These are phyloP conservation scores for Alouatta palliata DNA, from an alignment of 2,113 vertebrate species.

Conservation along the genomic window DNA sequence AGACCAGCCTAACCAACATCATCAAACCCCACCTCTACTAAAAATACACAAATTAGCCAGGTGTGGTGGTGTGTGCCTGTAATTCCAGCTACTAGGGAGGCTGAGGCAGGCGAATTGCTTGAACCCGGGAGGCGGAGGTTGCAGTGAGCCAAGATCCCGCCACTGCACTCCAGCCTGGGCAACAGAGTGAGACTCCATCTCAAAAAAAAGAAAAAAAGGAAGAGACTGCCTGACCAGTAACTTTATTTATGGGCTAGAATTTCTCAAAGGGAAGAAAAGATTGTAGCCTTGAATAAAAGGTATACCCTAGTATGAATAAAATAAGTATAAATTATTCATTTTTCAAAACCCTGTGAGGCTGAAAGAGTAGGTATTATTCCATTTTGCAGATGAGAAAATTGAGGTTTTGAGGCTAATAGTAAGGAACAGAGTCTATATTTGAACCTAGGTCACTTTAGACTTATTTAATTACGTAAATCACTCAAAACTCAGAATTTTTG, in stretches of 20 bases:
- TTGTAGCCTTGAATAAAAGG: constrained; percentile 8
- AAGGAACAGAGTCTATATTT: background rate
- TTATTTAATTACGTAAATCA: background rate
- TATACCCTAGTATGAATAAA: background rate
- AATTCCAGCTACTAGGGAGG: no score
- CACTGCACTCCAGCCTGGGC: no score
- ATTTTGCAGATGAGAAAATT: background rate
- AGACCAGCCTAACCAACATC: no score
- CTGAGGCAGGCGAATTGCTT: no score
- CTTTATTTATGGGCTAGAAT: background rate
- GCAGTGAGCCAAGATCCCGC: no score
- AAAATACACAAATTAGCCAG: no score
- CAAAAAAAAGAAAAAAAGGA: no score
- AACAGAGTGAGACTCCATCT: no score
- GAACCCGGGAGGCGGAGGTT: no score
- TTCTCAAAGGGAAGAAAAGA: constrained; percentile 34
- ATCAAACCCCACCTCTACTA: no score
- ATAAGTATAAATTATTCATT: background rate
- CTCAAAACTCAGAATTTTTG: background rate
- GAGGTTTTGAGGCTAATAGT: background rate
- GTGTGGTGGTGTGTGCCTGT: no score
- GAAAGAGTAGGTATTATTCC: background rate
- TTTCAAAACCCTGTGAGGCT: background rate
- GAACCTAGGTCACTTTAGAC: background rate
- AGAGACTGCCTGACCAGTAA: background rate